Conservation (phyloP, 1,140 invertebrate species). For the Acromyrmex charruanus region DNA sequence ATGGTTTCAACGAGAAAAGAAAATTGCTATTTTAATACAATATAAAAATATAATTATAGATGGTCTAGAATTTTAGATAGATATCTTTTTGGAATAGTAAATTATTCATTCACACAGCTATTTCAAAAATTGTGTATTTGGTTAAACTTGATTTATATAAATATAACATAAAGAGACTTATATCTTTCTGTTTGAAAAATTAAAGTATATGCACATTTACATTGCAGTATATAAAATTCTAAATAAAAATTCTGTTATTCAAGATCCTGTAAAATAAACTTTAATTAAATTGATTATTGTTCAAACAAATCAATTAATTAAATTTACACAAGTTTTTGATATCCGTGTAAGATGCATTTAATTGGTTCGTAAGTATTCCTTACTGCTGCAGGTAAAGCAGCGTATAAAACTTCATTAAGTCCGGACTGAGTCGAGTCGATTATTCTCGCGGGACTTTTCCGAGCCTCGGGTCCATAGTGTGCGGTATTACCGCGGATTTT, state of each 20-base stretch:
- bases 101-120: background rate
- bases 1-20: background rate
- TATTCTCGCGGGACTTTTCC: constrained; percentile 43
- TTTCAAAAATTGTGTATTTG: background rate
- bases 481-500: constrained; percentile 69
- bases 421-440: constrained; percentile 33
- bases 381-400: background rate
- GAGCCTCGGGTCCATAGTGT: constrained; percentile 22
- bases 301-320: background rate
- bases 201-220: background rate
- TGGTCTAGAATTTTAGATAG: background rate
- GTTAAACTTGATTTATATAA: background rate
- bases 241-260: background rate
- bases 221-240: background rate
- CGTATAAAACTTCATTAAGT: constrained; percentile 40
- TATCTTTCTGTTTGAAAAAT: background rate
- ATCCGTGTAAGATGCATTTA: background rate
- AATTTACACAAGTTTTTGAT: background rate
- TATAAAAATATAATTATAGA: background rate
- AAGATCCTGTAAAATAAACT: background rate
- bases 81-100: background rate
- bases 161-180: background rate
- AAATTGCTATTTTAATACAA: background rate
- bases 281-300: constrained; percentile 14
- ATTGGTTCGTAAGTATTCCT: constrained; percentile 2